Conservation (phyloP, 1,140 invertebrate species). For the Trichonephila clavipes region DNA sequence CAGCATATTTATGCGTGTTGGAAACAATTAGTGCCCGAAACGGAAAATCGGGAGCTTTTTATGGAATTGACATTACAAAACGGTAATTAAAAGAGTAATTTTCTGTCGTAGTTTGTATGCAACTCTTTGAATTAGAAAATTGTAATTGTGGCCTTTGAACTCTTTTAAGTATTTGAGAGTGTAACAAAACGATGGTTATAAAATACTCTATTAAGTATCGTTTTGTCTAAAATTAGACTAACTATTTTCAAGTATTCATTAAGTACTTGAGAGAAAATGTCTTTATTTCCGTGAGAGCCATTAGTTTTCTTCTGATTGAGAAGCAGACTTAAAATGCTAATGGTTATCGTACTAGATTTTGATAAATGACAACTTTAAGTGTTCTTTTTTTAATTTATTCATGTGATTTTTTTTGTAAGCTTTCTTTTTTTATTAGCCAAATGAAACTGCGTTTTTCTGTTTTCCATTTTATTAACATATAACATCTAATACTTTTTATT, state of each 20-base stretch:
- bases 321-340: no score
- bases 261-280: no score
- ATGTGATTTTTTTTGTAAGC: no score
- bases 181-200: neutral
- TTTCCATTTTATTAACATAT: no score
- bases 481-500: no score
- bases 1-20: neutral
- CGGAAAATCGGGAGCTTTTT: slow-evolving; percentile 3
- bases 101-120: neutral
- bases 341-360: no score
- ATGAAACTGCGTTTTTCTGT: no score
- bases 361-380: no score
- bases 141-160: slow-evolving; percentile 14
- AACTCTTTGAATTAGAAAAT: neutral
- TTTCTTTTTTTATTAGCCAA: no score
- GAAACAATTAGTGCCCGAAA: neutral
- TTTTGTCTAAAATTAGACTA: neutral
- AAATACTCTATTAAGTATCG: neutral
- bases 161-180: neutral
- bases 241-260: neutral
- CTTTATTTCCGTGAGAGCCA: no score
- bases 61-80: neutral
- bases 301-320: no score
- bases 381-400: no score
- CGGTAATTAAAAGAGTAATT: slow-evolving; percentile 10